Evolutionary conservation across 2,113 vertebrate species (phyloP).

Genomic region (Gambusia affinis): DNA sequence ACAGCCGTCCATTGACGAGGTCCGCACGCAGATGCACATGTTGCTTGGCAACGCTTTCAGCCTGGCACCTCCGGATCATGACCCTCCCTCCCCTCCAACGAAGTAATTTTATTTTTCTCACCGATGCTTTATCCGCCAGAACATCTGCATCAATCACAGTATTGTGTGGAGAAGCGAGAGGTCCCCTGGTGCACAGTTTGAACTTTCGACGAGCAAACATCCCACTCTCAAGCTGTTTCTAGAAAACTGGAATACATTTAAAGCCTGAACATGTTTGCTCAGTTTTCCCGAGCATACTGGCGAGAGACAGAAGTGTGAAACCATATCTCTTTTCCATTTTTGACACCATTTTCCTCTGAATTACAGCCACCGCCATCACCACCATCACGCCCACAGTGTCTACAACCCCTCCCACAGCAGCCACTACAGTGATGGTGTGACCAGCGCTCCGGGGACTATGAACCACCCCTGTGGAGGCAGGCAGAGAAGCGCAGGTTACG

Average conservation of each 20-base stretch:
- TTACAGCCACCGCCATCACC: conserved; percentile 67
- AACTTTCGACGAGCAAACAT: conserved; percentile 4
- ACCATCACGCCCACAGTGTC: conserved; percentile 78
- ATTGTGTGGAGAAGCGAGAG: conserved; percentile 20
- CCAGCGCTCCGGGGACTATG: conserved; percentile 97
- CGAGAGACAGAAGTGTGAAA: conserved; percentile 1
- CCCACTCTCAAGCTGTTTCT: conserved; percentile 32
- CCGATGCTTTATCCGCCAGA: conserved; percentile 7
- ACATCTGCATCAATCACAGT: conserved; percentile 38
- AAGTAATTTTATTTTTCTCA: conserved; percentile 51
- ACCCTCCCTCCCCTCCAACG: conserved; percentile 75
- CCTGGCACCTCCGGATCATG: conserved; percentile 90
- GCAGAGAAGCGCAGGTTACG: conserved; percentile 90
- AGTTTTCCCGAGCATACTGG: neutral
- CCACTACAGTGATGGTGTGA: conserved; percentile 94
- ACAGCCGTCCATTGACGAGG: conserved; percentile 97
- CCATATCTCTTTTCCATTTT: neutral
- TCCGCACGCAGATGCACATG: conserved; percentile 98
- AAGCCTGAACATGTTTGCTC: conserved; percentile 16
- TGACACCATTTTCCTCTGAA: neutral
- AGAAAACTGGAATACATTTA: conserved; percentile 13
- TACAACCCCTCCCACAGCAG: conserved; percentile 89
- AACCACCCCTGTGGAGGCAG: conserved; percentile 87
- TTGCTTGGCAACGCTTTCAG: conserved; percentile 97
- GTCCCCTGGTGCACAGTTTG: conserved; percentile 6